phyloP scores from a whole-genome alignment of 2,113 vertebrate genomes.

The Phoxinus phoxinus region DNA sequence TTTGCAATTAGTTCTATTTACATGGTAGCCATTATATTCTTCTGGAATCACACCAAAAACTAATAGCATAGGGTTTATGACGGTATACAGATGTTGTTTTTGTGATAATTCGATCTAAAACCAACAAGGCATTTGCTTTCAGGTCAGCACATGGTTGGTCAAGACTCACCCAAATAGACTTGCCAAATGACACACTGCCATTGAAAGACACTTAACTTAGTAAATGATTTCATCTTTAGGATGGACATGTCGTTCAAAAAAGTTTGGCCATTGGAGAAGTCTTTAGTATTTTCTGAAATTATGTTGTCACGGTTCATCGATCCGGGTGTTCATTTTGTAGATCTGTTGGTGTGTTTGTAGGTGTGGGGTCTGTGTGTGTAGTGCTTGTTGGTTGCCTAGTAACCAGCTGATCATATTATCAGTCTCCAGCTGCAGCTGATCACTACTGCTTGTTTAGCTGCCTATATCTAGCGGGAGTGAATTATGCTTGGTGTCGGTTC shows the following conservation, averaged over 20 bases:
- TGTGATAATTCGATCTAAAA: slow-evolving; percentile 11
- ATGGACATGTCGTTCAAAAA: not conserved
- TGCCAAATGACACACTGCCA: slow-evolving; percentile 26
- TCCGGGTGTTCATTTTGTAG: no score
- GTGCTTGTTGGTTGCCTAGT: no score
- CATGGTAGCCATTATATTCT: not conserved
- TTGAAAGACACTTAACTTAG: not conserved
- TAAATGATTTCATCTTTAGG: not conserved
- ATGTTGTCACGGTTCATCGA: no score
- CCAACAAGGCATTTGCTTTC: not conserved
- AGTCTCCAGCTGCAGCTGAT: no score
- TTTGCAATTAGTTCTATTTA: not conserved
- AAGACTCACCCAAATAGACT: slow-evolving; percentile 1
- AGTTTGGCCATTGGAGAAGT: not conserved
- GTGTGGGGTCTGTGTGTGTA: no score
- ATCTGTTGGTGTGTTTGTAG: no score
- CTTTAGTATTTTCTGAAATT: not conserved
- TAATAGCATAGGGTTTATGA: slow-evolving; percentile 3
- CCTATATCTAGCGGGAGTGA: no score
- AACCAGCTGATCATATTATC: no score
- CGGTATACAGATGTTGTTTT: slow-evolving; percentile 11
- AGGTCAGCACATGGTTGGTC: slow-evolving; percentile 35
- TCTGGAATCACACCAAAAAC: not conserved
- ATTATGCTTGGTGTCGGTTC: no score
- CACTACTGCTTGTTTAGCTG: no score